Evolutionary conservation across 2,797 vertebrate species (phyloP), one percentile per base, ranked within the genome.

Genomic region (Gallirallus australis): DNA sequence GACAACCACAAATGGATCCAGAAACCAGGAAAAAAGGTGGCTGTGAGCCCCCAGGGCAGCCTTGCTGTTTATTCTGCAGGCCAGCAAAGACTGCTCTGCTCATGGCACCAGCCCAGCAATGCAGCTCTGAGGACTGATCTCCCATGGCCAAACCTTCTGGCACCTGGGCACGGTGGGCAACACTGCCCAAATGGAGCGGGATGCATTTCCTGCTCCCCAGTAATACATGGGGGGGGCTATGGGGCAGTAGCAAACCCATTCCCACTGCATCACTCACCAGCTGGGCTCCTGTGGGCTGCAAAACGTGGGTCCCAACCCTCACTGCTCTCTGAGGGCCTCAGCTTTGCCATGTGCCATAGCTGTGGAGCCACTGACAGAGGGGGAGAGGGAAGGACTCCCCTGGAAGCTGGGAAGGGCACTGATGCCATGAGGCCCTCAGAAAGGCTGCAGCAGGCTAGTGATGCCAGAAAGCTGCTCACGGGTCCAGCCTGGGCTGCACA

Each of bases 341-440:
- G 65, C 39, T 72, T 80, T 53, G 82, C 73, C 35, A 3, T 6
- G 31, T 53, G 21, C n/a, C 48, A 8, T 16, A 31, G 25, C 50
- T 65, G 6, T 19, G 54, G 78, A 71, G 47, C 7, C 16, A 3
- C 42, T 18, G 42, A 9, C 3, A 39, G 30, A 47, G 23, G 4
- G 25, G 45, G 25, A 90, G 28, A 18, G 30, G 50, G 48, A 53
- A 53, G 48, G 3, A n/a, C 42, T 77, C 21, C 33, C 31, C n/a
- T 6, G 53, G n/a, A 72, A 30, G 14, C 2, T 10, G 16, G 37
- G 40, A 71, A 84, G 45, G 17, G 8, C 6, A 9, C 23, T 47
- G 69, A 48, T 13, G 47, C 59, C 37, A 23, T 11, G 56, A 65
- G 52, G n/a, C 15, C 52, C 54, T 45, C 0, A 0, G 39, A 31